Conservation (phyloP, 2,888 invertebrate species). For the Merodon equestris region DNA sequence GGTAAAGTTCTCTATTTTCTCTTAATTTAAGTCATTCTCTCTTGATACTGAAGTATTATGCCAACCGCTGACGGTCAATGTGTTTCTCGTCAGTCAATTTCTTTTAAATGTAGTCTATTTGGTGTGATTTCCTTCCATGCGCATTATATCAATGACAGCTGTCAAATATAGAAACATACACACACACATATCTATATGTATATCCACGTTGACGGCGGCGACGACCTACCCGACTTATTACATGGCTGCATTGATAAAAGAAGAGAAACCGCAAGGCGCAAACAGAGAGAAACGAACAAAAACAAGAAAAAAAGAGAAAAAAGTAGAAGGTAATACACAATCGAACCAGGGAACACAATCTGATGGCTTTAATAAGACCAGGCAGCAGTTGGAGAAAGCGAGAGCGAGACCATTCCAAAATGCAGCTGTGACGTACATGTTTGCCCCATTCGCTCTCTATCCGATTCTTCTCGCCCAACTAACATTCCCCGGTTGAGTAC, state of each 20-base stretch:
- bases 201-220: slow-evolving; percentile 7
- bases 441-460: slow-evolving; percentile 39
- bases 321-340: too few relatives aligned
- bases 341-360: too few relatives aligned
- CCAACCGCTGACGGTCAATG: background rate
- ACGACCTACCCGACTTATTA: slow-evolving; percentile 61
- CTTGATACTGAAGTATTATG: background rate
- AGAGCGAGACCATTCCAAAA: slow-evolving; percentile 60
- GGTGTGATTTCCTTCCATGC: slow-evolving; percentile 60
- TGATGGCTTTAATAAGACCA: background rate
- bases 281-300: background rate
- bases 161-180: slow-evolving; percentile 59
- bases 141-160: slow-evolving; percentile 63
- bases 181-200: slow-evolving; percentile 31
- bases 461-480: slow-evolving; percentile 15
- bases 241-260: background rate
- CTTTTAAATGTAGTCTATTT: slow-evolving; percentile 10
- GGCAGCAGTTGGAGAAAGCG: slow-evolving; percentile 39
- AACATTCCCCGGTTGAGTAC: slow-evolving; percentile 40
- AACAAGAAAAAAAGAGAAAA: background rate
- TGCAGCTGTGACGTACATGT: slow-evolving; percentile 43
- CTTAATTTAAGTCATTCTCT: slow-evolving; percentile 61
- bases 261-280: slow-evolving; percentile 58
- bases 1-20: slow-evolving; percentile 56
- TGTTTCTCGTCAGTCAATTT: slow-evolving; percentile 17